Base-by-base conservation (phyloP, 2,888 invertebrate genomes). In the Protodeltote pygarga region DNA sequence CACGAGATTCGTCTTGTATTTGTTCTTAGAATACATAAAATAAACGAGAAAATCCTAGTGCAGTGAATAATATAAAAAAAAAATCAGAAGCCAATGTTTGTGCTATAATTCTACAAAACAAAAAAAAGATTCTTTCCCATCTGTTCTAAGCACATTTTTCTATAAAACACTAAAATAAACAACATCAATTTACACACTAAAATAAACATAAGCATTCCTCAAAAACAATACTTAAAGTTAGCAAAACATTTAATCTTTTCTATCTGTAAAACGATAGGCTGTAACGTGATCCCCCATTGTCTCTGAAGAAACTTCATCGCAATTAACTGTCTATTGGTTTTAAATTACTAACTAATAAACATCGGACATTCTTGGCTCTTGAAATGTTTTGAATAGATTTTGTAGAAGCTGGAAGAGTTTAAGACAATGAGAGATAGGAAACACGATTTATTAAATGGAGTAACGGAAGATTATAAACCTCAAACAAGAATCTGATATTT, bases 241-340 rank as follows among this genome's bases (percentile, higher is more conserved):
- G 53, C 45, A 62, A 73, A 73, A 71, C 66, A 65, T 62, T 47
- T 77, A 77, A 83, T 84, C 87, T 78, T 57, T 67, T 76, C 75
- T 73, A 70, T 75, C 73, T 61, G 78, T 74, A 77, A 78, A 59
- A 53, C 65, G 85, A 83, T 79, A 78, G 71, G 65, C 50, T 19
- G 89, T 81, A 89, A 89, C 75, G 58, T 76, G 86, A 89, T 75
- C 70, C 75, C 14, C 83, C 77, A 88, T 89, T 89, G 89, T 89
- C 54, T 42, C 28, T 60, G 59, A 58, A 61, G 54, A 60, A 63
- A 74, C 65, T 73, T 66, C 63, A 38, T 61, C 60, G 84, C 83
- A 87, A 87, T 87, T 87, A 85, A 85, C 76, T 76, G 72, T 63
- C 67, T 73, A 73, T 60, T 68, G 69, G 79, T 78, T 74, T 83